Conservation (phyloP, 2,113 vertebrate genomes). For the Myxocyprinus asiaticus region DNA sequence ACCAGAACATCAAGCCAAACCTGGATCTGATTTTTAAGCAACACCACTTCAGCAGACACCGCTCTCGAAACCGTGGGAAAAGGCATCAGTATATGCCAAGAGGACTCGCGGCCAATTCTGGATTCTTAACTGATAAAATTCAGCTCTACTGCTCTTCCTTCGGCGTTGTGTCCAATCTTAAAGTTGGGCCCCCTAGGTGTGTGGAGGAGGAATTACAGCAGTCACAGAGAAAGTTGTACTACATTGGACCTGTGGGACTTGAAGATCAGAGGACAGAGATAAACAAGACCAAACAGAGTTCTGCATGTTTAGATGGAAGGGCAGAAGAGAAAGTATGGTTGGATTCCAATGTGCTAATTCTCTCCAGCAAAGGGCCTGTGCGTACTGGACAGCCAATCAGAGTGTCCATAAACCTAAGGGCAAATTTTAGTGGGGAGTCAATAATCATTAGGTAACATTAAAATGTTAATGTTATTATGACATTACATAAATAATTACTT, state of each 20-base stretch:
- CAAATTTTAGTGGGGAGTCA: constrained; percentile 65
- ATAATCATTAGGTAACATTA: constrained; percentile 66
- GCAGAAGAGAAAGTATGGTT: constrained; percentile 63
- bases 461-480: background rate
- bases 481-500: background rate
- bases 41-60: constrained; percentile 23
- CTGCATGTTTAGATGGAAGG: constrained; percentile 51
- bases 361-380: constrained; percentile 65
- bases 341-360: constrained; percentile 67
- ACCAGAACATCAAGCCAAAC: constrained; percentile 24
- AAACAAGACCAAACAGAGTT: constrained; percentile 46
- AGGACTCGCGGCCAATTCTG: constrained; percentile 30
- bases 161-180: constrained; percentile 23
- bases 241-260: constrained; percentile 62
- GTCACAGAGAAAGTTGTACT: constrained; percentile 64
- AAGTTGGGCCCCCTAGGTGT: constrained; percentile 56
- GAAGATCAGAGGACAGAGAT: constrained; percentile 34
- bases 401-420: constrained; percentile 66
- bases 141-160: constrained; percentile 71
- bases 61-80: constrained; percentile 31
- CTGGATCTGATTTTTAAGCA: constrained; percentile 32
- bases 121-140: constrained; percentile 48
- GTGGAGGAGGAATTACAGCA: constrained; percentile 50
- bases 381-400: constrained; percentile 61
- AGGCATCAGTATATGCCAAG: constrained; percentile 23